Base-by-base conservation (phyloP, 1,140 invertebrate genomes). In the Drosophila neocordata region DNA sequence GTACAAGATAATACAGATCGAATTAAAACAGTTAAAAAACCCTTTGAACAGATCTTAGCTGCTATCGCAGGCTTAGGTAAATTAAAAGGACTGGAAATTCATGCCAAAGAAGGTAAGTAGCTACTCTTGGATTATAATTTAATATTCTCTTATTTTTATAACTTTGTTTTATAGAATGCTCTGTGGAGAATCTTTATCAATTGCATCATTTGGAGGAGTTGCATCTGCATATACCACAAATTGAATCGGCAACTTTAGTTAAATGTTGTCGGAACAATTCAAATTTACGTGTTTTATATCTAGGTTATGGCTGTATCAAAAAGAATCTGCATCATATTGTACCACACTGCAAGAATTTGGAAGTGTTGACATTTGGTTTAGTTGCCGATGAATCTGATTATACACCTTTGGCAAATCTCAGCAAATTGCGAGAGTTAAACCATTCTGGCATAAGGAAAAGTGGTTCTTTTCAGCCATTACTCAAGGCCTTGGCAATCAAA, bases 251-350 rank as follows among this genome's bases (percentile, higher is more conserved):
- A 4, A 62, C 52, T 53, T 61, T 85, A 24, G 52, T 44, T 8
- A 81, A 87, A 20, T 71, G 66, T 59, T 85, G 82, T 48, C 81
- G 72, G 22, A 31, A 70, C 1, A 87, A 78, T 24, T 22, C 15
- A 1, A 77, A 62, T 52, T 65, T 85, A 5, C 67, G 51, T 8
- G 4, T 6, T 0, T 66, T 85, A 0, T 53, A 85, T 15, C 59
- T 85, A 0, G 64, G 73, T 18, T 85, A 78, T 38, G 55, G 41
- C 24, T 72, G 77, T 35, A 55, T 72, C 0, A 61, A 58, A 8
- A 44, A 60, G 4, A 69, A 69, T 37, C 41, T 87, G 0, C 20
- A 35, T 1, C 35, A 75, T n/a, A 87, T 85, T 38, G 69, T 81
- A 1, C 53, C 34, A 1, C 44, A 81, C 35, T 85, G 81, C 41